These are phyloP conservation scores for Apotomis turbidana DNA, from an alignment of 2,888 invertebrate genomes.

Conservation along the genomic window DNA sequence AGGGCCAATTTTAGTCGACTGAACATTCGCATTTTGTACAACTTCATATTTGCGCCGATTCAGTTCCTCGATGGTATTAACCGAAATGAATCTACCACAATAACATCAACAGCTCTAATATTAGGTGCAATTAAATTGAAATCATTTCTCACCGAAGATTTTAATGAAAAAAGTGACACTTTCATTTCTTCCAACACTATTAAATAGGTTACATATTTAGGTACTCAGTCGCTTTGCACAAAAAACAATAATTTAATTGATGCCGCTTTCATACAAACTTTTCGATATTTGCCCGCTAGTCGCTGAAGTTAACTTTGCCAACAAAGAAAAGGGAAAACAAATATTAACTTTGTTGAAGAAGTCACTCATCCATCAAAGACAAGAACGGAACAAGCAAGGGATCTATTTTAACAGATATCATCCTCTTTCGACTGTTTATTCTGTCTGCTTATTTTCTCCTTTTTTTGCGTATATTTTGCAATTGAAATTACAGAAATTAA, in stretches of 20 bases:
- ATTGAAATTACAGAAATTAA: not conserved
- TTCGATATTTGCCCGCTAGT: conserved; percentile 53
- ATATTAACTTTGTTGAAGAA: conserved; percentile 50
- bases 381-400: conserved; percentile 73
- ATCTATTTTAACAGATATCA: conserved; percentile 75
- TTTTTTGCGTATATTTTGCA: not conserved
- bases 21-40: conserved; percentile 29
- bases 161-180: not conserved
- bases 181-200: conserved; percentile 24
- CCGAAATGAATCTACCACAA: conserved; percentile 18
- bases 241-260: conserved; percentile 55
- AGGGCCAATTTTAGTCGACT: conserved; percentile 23
- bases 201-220: conserved; percentile 5
- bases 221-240: conserved; percentile 73
- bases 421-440: conserved; percentile 1
- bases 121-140: not conserved
- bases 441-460: not conserved
- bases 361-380: conserved; percentile 75
- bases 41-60: conserved; percentile 11
- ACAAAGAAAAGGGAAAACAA: conserved; percentile 35
- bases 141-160: not conserved
- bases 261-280: conserved; percentile 62
- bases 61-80: conserved; percentile 18
- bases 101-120: not conserved
- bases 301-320: conserved; percentile 23